phyloP scores from a whole-genome alignment of 2,113 vertebrate genomes.

The Paradisaea rubra region DNA sequence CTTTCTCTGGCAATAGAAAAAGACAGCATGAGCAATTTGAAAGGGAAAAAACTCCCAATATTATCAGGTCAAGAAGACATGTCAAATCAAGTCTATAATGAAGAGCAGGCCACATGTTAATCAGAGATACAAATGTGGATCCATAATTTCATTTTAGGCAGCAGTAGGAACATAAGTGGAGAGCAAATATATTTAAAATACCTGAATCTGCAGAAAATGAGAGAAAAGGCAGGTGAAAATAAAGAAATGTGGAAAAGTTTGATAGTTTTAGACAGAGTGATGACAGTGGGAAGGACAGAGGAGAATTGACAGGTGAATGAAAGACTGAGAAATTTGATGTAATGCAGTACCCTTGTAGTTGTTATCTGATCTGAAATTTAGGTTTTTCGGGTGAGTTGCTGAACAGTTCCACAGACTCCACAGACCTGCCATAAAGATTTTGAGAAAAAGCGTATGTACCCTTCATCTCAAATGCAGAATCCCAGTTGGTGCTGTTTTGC shows the following conservation, averaged over 20 bases:
- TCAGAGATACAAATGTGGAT: background rate
- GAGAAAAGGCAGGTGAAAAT: background rate
- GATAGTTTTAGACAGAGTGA: background rate
- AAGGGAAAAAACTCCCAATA: background rate
- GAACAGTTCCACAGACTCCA: background rate
- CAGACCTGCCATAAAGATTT: background rate
- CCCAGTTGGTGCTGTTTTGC: background rate
- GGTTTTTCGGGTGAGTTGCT: background rate
- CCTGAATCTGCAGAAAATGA: background rate
- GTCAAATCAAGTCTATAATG: background rate
- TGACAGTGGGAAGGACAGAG: background rate
- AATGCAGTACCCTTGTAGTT: background rate
- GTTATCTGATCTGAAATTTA: background rate
- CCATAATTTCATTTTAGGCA: background rate
- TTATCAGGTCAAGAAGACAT: background rate
- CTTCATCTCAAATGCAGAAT: background rate
- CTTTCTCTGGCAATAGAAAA: background rate
- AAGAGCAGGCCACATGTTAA: background rate
- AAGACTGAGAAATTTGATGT: background rate
- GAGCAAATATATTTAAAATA: background rate
- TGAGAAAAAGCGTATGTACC: background rate
- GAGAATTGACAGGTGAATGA: background rate
- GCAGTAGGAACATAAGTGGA: background rate
- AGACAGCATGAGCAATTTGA: background rate
- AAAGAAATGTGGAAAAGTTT: background rate